A percentile compares a stretch with the other conserved stretches of the same genome.
Conservation (phyloP, 2,113 vertebrate species). For the Alligator sinensis region DNA sequence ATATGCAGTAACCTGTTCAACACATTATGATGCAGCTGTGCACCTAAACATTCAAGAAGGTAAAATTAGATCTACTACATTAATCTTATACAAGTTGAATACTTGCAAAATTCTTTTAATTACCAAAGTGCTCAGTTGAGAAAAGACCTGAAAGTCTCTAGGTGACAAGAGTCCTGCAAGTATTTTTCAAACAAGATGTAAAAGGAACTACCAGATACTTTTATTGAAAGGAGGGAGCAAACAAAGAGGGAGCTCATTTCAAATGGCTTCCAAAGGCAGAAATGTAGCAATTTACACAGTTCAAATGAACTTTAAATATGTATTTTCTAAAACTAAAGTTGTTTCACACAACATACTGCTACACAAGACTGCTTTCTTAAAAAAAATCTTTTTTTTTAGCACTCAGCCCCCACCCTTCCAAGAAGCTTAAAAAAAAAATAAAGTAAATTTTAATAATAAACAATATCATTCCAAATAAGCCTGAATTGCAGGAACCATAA, state of each 20-base stretch:
- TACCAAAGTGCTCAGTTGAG: not conserved
- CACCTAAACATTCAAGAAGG: not conserved
- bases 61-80: not conserved
- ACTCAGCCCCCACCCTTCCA: not conserved
- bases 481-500: not conserved
- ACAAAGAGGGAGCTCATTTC: not conserved
- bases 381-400: not conserved
- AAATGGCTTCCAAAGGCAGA: not conserved
- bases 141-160: not conserved
- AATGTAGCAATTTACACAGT: not conserved
- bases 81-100: not conserved
- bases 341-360: not conserved
- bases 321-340: not conserved
- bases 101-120: not conserved
- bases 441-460: not conserved
- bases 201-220: not conserved
- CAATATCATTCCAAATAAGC: not conserved
- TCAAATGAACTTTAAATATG: not conserved
- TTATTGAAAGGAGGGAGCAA: not conserved
- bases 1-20: not conserved
- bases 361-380: not conserved
- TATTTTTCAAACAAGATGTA: not conserved
- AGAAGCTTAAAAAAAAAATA: not conserved
- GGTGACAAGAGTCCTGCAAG: not conserved
- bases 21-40: not conserved